Base-by-base conservation (phyloP, 1,140 invertebrate genomes). In the Habropoda laboriosa region DNA sequence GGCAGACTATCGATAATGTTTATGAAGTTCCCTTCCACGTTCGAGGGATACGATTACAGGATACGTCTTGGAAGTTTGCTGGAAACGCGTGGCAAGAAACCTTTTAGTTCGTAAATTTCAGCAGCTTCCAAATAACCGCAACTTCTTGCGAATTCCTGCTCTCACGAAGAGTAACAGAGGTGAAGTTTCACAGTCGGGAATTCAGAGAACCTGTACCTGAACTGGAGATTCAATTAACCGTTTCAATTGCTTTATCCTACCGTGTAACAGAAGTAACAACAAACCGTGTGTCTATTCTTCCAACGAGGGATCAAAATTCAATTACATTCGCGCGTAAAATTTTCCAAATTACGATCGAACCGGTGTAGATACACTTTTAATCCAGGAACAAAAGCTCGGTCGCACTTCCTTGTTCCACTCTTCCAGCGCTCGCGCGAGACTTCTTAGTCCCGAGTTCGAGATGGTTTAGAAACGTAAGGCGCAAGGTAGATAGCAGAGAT, bases 401-500 rank as follows among this genome's bases (percentile, higher is more conserved):
- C 10, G 49, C 21, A 3, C 0, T 18, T 47, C 18, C 18, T 57
- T 58, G 27, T 45, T 60, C 18, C 30, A 21, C 6, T n/a, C 42
- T 68, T 47, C 40, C 66, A 24, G 24, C 8, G 21, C 21, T 75
- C 24, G 24, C 8, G 21, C 21, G 35, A 61, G 58, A 79, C 32
- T 63, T 49, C 38, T 55, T 21, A 24, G 58, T 35, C n/a, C n/a
- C 49, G 57, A 73, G 64, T 63, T 45, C 42, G 32, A 55, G 58
- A 45, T 55, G 45, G 40, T 24, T 30, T 21, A 53, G 73, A 16
- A 71, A 70, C 30, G 68, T 40, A 58, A 80, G 66, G 76, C 85
- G 85, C 72, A 89, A 89, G 88, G 88, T 90, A 91, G 87, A 91
- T 90, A 86, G 71, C 81, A 83, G 89, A 91, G 91, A 91, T 91